Evolutionary conservation across 2,113 vertebrate species (phyloP).

Genomic region (Sinocyclocheilus anophthalmus): DNA sequence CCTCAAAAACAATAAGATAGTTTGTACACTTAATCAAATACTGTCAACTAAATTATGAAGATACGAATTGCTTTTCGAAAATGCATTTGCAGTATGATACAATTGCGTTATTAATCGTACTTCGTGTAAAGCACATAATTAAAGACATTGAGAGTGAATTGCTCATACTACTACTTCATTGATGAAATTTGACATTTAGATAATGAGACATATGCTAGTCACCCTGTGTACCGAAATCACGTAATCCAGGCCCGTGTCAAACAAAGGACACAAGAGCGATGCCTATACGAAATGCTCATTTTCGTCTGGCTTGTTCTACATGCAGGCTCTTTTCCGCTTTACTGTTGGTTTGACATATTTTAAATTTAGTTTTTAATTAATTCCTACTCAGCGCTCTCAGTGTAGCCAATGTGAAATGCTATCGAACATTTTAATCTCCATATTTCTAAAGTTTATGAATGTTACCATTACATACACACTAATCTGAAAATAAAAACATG

Average conservation of each 20-base stretch:
- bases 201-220: background rate
- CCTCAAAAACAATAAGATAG: background rate
- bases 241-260: slow-evolving; percentile 6
- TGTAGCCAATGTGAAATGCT: background rate
- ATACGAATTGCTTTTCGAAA: background rate
- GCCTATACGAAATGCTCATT: background rate
- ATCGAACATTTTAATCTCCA: background rate
- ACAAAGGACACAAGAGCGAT: background rate
- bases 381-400: background rate
- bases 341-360: background rate
- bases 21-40: background rate
- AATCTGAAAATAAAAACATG: background rate
- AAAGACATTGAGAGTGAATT: background rate
- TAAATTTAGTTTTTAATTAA: background rate
- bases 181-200: slow-evolving; percentile 5
- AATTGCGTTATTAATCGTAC: background rate
- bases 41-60: background rate
- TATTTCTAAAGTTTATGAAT: background rate
- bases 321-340: background rate
- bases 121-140: background rate
- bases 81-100: background rate
- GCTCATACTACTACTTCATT: background rate
- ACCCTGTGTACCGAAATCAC: background rate
- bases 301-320: background rate
- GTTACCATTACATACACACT: background rate